Evolutionary conservation across 2,797 vertebrate species (phyloP), one percentile per base, ranked within the genome.

Genomic region (Masticophis lateralis): DNA sequence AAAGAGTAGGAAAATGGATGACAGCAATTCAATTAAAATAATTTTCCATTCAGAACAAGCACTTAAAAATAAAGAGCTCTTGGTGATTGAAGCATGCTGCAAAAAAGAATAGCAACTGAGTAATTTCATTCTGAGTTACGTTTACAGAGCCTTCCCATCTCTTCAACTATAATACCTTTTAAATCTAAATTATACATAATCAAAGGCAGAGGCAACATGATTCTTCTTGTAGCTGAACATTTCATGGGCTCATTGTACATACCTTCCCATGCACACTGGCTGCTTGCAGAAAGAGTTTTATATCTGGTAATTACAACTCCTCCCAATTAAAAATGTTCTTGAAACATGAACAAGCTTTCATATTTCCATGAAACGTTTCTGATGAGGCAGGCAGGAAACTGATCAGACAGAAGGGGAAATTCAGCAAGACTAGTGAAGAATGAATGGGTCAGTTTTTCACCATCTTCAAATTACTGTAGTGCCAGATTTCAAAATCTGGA

Each of bases 101-200:
- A 93, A 95, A 95, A 96, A 94, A 90, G 89, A 96, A 91, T 79
- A 95, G 90, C 32, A 93, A 93, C 88, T 91, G 92, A 94, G 87
- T 91, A 93, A 96, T 95, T 96, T 95, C 90, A 94, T 90, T 91
- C 89, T 55, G 66, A 94, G 87, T 4, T 92, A 91, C 95, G 43
- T 88, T 95, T 94, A 43, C 92, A 94, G 32, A 60, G 94, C 0
- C 0, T 94, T 95, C 95, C 51, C 90, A 59, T 95, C 94, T 96
- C 94, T 96, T 92, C 91, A 92, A 93, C 91, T 95, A 88, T 28
- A 93, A 69, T 94, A 94, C 93, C 86, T 95, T 95, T 96, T 91
- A 96, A 96, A 94, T 95, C 92, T 93, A 95, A 96, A 96, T 97
- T 96, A 95, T 94, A 94, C 90, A 53, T 95, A 95, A 96, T 96